phyloP scores from a whole-genome alignment of 2,888 invertebrate genomes.

The Polyploca ridens region DNA sequence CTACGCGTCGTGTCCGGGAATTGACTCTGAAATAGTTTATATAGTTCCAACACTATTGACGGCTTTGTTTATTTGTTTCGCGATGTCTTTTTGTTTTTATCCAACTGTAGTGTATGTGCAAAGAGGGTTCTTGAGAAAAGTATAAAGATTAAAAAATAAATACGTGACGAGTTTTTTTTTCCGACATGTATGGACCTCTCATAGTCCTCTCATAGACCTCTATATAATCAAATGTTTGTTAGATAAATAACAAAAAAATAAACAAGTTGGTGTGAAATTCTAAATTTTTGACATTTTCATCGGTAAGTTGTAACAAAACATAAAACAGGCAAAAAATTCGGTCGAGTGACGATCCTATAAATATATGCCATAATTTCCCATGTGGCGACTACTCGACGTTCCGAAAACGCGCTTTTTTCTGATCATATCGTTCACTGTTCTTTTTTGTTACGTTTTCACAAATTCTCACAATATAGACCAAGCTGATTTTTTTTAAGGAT shows the following conservation, averaged over 20 bases:
- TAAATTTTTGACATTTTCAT: no score
- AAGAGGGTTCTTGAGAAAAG: neutral
- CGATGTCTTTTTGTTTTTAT: constrained; percentile 17
- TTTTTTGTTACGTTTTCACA: neutral
- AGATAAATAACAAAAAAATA: no score
- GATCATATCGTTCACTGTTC: neutral
- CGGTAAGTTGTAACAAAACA: constrained; percentile 29
- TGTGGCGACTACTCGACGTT: constrained; percentile 44
- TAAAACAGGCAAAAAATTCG: constrained; percentile 28
- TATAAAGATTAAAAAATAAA: constrained; percentile 17
- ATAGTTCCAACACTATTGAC: constrained; percentile 55
- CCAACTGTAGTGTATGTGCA: constrained; percentile 10
- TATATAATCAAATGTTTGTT: neutral
- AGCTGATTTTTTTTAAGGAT: neutral
- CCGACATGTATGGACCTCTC: no score
- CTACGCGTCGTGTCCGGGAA: constrained; percentile 60
- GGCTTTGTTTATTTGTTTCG: constrained; percentile 36
- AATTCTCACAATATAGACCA: constrained; percentile 3
- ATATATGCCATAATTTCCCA: constrained; percentile 59
- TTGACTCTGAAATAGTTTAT: constrained; percentile 71
- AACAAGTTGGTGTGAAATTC: constrained; percentile 15
- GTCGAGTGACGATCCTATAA: constrained; percentile 37
- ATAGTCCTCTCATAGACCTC: no score
- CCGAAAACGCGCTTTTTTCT: constrained; percentile 20
- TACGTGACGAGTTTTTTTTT: no score